Evolutionary conservation across 2,797 vertebrate genomes (phyloP), one percentile per base, ranked within the genome.

Genomic region (Galagoides demidoff): DNA sequence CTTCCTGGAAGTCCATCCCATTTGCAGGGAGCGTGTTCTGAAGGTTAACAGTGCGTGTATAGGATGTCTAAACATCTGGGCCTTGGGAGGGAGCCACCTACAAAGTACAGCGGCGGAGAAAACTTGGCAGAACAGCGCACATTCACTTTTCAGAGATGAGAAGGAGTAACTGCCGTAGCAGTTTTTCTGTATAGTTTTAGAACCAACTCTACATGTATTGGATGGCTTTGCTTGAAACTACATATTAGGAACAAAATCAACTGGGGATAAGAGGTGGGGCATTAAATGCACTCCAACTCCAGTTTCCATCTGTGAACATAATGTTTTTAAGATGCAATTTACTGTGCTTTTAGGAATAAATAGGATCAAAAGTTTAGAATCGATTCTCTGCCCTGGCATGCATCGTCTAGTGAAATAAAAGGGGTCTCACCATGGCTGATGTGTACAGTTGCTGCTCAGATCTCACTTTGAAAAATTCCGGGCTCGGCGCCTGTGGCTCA

Each of bases 111-210:
- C 85, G 63, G 31, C 43, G 96, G 88, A 87, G 93, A 95, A 94
- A 92, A 95, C n/a, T 93, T 92, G 79, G 59, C 74, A 64, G 79
- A 83, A 81, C 39, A 73, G 79, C 61, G 83, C 63, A 74, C 34
- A 85, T 13, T 85, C 31, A 22, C 95, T 93, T 96, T 95, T 92
- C 74, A 95, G 81, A 96, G 94, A 96, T 66, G 79, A 85, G 89
- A 45, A 85, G 94, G 49, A 78, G 52, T 45, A 87, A 94, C n/a
- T 0, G 2, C 64, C 20, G 17, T 61, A 64, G 68, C 59, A 78
- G 49, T 70, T 92, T 93, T 93, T 85, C 93, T 96, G 92, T 96
- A 76, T 92, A 94, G 93, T 78, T 96, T 95, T 89, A 96, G 89
- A 95, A 92, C 34, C 49, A 79, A 59, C 17, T 86, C 27, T 73